phyloP scores from a whole-genome alignment of 1,140 invertebrate genomes.

The Leptopilina clavipes region DNA sequence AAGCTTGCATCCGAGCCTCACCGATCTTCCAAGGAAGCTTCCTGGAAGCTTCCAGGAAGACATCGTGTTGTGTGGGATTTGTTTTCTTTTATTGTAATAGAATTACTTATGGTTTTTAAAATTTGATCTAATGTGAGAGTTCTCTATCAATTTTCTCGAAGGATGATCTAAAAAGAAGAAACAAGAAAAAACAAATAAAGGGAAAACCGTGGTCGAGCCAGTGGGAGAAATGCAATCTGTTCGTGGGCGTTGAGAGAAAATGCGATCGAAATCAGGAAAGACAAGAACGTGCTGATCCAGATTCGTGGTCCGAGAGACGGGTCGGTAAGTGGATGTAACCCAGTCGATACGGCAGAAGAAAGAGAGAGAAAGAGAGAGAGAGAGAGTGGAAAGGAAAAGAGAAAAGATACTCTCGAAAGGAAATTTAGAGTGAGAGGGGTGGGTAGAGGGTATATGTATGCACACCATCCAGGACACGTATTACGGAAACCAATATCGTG shows the following conservation, averaged over 20 bases:
- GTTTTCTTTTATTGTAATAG: not conserved
- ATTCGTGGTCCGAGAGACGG: conserved; percentile 33
- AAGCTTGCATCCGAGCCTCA: too few relatives aligned
- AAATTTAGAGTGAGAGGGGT: conserved; percentile 32
- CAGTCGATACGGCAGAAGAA: conserved; percentile 17
- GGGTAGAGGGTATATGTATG: conserved; percentile 13
- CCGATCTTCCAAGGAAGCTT: too few relatives aligned
- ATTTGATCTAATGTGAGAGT: not conserved
- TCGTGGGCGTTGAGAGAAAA: conserved; percentile 27
- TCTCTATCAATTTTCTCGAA: not conserved
- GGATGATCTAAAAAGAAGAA: not conserved
- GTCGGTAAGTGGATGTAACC: conserved; percentile 27
- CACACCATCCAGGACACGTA: conserved; percentile 34
- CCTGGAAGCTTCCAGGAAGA: too few relatives aligned
- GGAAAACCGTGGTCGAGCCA: not conserved
- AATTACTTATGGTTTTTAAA: too few relatives aligned
- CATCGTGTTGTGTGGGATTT: too few relatives aligned
- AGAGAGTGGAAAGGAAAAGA: conserved; percentile 17
- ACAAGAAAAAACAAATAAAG: conserved; percentile 6
- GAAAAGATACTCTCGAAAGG: conserved; percentile 31
- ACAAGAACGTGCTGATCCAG: conserved; percentile 27
- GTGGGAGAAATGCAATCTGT: conserved; percentile 29
- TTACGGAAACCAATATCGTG: conserved; percentile 34
- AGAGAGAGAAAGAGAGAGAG: conserved; percentile 6
- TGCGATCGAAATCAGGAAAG: conserved; percentile 29